Evolutionary conservation across 2,888 invertebrate genomes (phyloP), one percentile per base, ranked within the genome.

Genomic region (Ferdinandea cuprea): DNA sequence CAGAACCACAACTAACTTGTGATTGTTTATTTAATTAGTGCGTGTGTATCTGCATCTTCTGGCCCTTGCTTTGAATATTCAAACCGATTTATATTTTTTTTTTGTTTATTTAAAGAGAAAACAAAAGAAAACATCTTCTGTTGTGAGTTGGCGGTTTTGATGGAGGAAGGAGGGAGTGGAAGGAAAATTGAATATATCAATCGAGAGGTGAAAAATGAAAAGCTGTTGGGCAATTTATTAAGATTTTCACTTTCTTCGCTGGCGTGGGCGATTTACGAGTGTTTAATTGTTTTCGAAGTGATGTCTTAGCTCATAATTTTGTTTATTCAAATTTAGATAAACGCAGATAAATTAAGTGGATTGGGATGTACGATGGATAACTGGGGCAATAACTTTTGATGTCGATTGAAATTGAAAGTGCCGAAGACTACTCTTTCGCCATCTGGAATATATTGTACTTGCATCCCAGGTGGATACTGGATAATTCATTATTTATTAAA

Each of bases 211-310:
- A 54, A 44, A 56, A 35, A 17, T 19, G 17, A 44, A 21, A 19
- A 44, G 11, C 44, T 63, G 32, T 15, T 58, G 30, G 13, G 30
- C 37, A 35, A 61, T 68, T 68, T 79, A 74, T 79, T 28, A 48
- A 68, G 68, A 73, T 15, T 32, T 13, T 5, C 48, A 15, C 40
- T 50, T 35, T 61, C 21, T 50, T 48, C 42, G 19, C n/a, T 13
- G 35, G 40, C 28, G 72, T 44, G 58, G 66, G 46, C 46, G 46
- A 56, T 78, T 68, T 68, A 73, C 48, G 68, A 83, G 56, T 50
- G 78, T 78, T 78, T 83, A 78, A 83, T 78, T 83, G 72, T 78
- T 73, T 83, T 65, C 54, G 30, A 72, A 83, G 73, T 83, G 72
- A 73, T 78, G 52, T 69, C 59, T 69, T 63, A 78, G 78, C 66